A percentile compares a stretch with the other conserved stretches of the same genome.
These are phyloP conservation scores for Drosophila pseudoobscura DNA, from an alignment of 1,140 invertebrate species.

Conservation along the genomic window DNA sequence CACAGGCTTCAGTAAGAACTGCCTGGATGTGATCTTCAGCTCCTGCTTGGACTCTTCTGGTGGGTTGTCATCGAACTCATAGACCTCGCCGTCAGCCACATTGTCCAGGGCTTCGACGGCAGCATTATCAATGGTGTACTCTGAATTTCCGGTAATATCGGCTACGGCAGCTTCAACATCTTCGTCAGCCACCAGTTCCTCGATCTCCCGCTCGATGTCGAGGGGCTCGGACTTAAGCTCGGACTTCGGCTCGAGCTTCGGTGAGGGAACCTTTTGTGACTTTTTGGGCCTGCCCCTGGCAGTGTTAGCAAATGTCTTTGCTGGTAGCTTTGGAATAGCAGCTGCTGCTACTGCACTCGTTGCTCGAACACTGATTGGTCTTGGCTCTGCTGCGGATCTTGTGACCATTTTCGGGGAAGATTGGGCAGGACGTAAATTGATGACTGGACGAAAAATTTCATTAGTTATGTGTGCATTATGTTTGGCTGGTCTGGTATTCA, in stretches of 20 bases:
- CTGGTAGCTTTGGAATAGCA: background rate
- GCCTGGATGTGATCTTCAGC: conserved; percentile 31
- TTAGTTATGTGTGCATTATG: background rate
- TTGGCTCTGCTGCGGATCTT: conserved; percentile 16
- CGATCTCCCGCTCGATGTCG: conserved; percentile 33
- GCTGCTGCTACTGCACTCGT: conserved; percentile 18
- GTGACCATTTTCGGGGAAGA: conserved; percentile 19
- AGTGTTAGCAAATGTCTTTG: background rate
- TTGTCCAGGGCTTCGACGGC: conserved; percentile 27
- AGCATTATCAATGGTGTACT: conserved; percentile 23
- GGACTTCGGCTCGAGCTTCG: background rate
- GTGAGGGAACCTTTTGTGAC: background rate
- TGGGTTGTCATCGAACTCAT: conserved; percentile 84
- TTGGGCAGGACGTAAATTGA: conserved; percentile 58
- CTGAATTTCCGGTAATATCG: background rate
- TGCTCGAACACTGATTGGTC: conserved; percentile 46
- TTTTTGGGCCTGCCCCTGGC: conserved; percentile 6
- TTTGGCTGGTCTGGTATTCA: conserved; percentile 5
- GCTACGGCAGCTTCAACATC: conserved; percentile 2
- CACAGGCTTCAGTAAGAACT: conserved; percentile 48
- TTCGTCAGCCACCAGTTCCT: conserved; percentile 40
- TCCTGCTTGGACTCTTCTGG: conserved; percentile 83
- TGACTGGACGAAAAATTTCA: conserved; percentile 21
- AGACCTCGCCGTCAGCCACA: conserved; percentile 62
- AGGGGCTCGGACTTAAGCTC: conserved; percentile 1